Evolutionary conservation across 2,113 vertebrate genomes (phyloP), one percentile per base, ranked within the genome.

Genomic region (Hippolais icterina): DNA sequence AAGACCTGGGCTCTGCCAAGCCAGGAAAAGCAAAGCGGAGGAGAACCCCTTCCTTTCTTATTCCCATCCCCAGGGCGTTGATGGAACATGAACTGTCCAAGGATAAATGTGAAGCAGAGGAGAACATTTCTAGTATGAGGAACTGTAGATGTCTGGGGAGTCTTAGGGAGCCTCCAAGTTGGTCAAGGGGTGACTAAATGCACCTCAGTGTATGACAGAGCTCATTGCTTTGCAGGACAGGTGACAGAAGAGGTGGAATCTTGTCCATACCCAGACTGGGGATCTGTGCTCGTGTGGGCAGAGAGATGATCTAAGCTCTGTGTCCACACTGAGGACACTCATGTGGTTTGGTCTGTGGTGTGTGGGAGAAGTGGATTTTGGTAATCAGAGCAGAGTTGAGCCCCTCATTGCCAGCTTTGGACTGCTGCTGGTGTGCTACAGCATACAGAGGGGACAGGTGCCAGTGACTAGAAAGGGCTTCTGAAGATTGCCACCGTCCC

Each of bases 271-370:
- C 44, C 54, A 44, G 33, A 14, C 70, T 22, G 23, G 23, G 25
- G 35, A 59, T 13, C 39, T 6, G 7, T 42, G 56, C 64, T 92
- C 0, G 0, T 8, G 9, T 4, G 20, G 71, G 27, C 72, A 74
- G 57, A 50, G 53, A 76, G 66, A 27, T 4, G 7, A 64, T 15
- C 25, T 11, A 10, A 33, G 25, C 15, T 29, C 53, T 31, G 7
- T 18, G 53, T 14, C 72, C 49, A 52, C 42, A 14, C 15, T 28
- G 46, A 81, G 37, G 33, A 54, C 46, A 37, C 33, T 68, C 68
- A 9, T 0, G 2, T 14, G n/a, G 19, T 24, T 74, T 49, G 37
- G 21, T 69, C 53, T 69, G 41, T 60, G 78, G 44, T 84, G 46
- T 53, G 25, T 5, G 3, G 24, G 46, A 78, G 46, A 79, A 33